A percentile compares a stretch with the other conserved stretches of the same genome.
phyloP scores from a whole-genome alignment of 2,113 vertebrate genomes.

The Indicator maculatus region DNA sequence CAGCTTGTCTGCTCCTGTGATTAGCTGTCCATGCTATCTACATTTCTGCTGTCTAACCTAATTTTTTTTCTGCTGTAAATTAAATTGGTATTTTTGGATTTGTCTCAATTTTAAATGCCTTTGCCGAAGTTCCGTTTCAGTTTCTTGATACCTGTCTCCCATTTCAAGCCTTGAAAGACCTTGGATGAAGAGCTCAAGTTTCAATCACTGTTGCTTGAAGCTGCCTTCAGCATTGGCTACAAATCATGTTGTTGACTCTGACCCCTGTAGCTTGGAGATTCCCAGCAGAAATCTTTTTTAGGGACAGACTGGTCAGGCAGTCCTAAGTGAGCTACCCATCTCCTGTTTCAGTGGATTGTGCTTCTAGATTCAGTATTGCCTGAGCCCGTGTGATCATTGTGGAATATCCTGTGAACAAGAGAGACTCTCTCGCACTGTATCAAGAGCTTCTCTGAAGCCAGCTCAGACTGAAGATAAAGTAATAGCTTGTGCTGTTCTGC shows the following conservation, averaged over 20 bases:
- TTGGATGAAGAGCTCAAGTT: not conserved
- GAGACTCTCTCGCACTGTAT: not conserved
- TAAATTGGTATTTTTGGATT: slow-evolving; percentile 27
- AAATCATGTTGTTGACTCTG: not conserved
- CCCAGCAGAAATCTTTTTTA: not conserved
- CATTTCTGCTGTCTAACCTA: slow-evolving; percentile 6
- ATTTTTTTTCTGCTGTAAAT: slow-evolving; percentile 21
- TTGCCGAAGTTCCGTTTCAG: not conserved
- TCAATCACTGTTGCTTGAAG: not conserved
- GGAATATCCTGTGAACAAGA: not conserved
- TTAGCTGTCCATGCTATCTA: not conserved
- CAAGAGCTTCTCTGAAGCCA: not conserved
- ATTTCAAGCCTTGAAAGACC: slow-evolving; percentile 1
- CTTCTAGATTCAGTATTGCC: not conserved
- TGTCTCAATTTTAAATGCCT: not conserved
- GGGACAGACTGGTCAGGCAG: not conserved
- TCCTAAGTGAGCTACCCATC: not conserved
- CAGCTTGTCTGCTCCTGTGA: not conserved
- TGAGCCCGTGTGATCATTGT: not conserved
- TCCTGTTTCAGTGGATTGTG: not conserved
- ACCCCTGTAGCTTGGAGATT: not conserved
- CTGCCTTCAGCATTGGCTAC: not conserved
- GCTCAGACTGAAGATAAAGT: not conserved
- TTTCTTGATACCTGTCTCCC: not conserved
- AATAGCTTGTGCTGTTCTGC: not conserved